Base-by-base conservation (phyloP, 2,113 vertebrate genomes). In the Ctenodactylus gundi region DNA sequence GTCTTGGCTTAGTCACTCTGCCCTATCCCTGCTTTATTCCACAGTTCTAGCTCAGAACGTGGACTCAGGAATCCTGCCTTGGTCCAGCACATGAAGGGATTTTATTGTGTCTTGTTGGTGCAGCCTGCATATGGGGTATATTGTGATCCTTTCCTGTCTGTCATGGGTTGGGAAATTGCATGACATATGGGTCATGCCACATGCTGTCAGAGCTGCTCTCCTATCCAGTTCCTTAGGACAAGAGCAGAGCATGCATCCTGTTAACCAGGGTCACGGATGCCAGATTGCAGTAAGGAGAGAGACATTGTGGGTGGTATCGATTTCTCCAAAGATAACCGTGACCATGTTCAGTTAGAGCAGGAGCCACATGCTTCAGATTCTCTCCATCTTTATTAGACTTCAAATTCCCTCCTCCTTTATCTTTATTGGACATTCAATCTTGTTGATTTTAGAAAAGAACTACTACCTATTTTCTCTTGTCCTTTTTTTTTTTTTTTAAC, bases 401-500 rank as follows among this genome's bases (percentile, higher is more conserved):
- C 44, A 51, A 25, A n/a, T n/a, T 62, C 64, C 23, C 64, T 46
- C 44, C 83, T 41, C n/a, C 14, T 39, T 3, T 18, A 10, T 39
- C 60, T 58, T 46, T 36, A 34, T 72, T 57, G 8, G 36, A 29
- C 18, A 17, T 39, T 49, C 44, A 51, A 25, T 49, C 55, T 17
- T 55, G 57, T 41, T 44, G n/a, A 11, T 58, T 72, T 88, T n/a
- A 82, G 41, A 91, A 53, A 17, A 90, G 39, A 70, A n/a, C 36
- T 8, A 73, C n/a, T 8, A 11, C 81, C 31, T 17, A 3, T 29
- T 23, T n/a, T n/a, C n/a, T n/a, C n/a, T n/a, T n/a, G n/a, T n/a
- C n/a, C n/a, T n/a, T n/a, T n/a, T 67, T 62, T 46, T 39, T 90
- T 46, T 41, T 78, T 81, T 93, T 78, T 93, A 68, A 57, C 68